Percentiles rank a stretch among this genome's conserved stretches.
Conservation (phyloP, 1,140 invertebrate genomes). For the Drosophila nigromelanica region DNA sequence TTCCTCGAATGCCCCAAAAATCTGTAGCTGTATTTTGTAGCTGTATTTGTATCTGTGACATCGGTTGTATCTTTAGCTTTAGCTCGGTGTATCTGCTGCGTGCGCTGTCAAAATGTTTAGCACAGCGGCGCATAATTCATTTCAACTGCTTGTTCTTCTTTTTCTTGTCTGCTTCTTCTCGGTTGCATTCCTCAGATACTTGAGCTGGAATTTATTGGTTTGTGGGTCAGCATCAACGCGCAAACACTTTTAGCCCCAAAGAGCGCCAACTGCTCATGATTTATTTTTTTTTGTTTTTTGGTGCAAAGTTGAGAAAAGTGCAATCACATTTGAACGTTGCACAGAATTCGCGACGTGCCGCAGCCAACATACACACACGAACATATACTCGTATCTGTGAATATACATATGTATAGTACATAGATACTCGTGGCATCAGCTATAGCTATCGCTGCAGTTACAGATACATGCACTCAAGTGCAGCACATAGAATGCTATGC, state of each 20-base stretch:
- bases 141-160: constrained; percentile 25
- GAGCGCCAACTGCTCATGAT: constrained; percentile 16
- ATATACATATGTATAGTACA: constrained; percentile 16
- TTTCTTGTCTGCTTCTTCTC: constrained; percentile 17
- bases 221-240: constrained; percentile 61
- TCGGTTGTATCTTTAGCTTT: constrained; percentile 52
- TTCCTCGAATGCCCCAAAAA: constrained; percentile 68
- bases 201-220: constrained; percentile 75
- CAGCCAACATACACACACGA: constrained; percentile 12
- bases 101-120: constrained; percentile 78
- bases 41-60: constrained; percentile 11
- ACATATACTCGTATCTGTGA: background rate
- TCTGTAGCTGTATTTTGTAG: constrained; percentile 28
- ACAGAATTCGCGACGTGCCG: constrained; percentile 39
- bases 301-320: constrained; percentile 53
- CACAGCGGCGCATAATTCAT: constrained; percentile 73
- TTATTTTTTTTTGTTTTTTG: constrained; percentile 33
- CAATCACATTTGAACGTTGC: constrained; percentile 54
- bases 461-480: constrained; percentile 44
- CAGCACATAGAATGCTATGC: constrained; percentile 45
- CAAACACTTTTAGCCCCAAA: constrained; percentile 51
- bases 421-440: constrained; percentile 37
- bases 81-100: constrained; percentile 40
- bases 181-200: constrained; percentile 70
- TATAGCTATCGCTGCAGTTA: constrained; percentile 29